These are phyloP conservation scores for Oxystoma pomonae DNA, from an alignment of 2,888 invertebrate genomes.

Conservation along the genomic window DNA sequence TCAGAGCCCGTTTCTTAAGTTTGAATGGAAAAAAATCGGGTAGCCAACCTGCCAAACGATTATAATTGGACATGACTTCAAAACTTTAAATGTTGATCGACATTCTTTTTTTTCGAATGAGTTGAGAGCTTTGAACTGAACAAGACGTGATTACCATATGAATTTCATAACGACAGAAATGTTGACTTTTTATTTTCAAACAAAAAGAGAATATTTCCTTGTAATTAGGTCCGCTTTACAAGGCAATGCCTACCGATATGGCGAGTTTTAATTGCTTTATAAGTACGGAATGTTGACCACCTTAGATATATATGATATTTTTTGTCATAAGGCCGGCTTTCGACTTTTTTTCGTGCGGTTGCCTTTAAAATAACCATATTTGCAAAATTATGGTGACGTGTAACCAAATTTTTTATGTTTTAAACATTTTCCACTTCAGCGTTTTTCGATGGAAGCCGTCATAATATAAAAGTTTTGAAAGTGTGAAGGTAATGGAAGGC, in stretches of 20 bases:
- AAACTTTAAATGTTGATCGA: not conserved
- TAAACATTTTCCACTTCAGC: no score
- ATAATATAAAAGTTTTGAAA: no score
- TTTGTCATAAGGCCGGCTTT: not conserved
- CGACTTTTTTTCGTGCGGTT: no score
- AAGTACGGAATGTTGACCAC: not conserved
- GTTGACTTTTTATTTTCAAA: not conserved
- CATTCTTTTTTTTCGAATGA: not conserved
- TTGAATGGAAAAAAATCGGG: not conserved
- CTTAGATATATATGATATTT: not conserved
- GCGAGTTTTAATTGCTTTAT: not conserved
- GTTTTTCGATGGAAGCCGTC: no score
- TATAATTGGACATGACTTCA: not conserved
- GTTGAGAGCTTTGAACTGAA: no score
- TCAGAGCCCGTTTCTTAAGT: not conserved
- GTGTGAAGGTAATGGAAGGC: no score
- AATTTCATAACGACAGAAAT: not conserved
- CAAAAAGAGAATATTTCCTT: not conserved
- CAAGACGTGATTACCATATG: not conserved
- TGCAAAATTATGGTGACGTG: no score
- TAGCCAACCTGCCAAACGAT: not conserved
- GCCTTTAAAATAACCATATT: no score
- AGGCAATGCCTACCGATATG: constrained; percentile 4
- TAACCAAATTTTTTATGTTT: no score
- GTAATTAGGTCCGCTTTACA: constrained; percentile 4